These are phyloP conservation scores for Lanistes nyassanus DNA, from an alignment of 1,140 invertebrate species.

Conservation along the genomic window DNA sequence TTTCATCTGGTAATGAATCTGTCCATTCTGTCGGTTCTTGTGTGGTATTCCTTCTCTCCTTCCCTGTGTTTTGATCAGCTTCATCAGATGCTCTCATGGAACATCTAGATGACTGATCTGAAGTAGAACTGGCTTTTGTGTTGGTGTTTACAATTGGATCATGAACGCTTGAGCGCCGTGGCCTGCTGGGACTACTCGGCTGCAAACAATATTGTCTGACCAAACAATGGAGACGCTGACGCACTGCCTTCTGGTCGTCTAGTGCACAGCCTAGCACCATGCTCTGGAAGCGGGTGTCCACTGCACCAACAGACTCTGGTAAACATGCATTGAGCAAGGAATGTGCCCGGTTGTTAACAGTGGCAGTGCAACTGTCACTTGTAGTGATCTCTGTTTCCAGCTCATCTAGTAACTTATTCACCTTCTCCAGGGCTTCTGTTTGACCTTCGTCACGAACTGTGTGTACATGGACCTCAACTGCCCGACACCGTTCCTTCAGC, in stretches of 20 bases:
- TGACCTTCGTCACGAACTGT: conserved; percentile 19
- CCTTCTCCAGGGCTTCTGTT: conserved; percentile 5
- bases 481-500: conserved; percentile 4
- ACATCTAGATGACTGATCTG: too few species aligned
- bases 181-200: too few species aligned
- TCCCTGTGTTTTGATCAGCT: too few species aligned
- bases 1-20: too few species aligned
- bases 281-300: conserved; percentile 22
- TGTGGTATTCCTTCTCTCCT: too few species aligned
- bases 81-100: too few species aligned
- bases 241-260: conserved; percentile 20
- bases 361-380: background rate
- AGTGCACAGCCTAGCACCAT: conserved; percentile 18
- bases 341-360: background rate
- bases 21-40: too few species aligned
- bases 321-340: conserved; percentile 23
- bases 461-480: conserved; percentile 18
- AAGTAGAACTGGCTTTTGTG: too few species aligned
- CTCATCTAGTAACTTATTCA: conserved; percentile 9
- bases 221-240: conserved; percentile 9
- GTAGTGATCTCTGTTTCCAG: background rate
- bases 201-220: background rate
- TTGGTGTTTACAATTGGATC: too few species aligned
- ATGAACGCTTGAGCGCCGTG: too few species aligned
- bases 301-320: conserved; percentile 11